Evolutionary conservation across 2,888 invertebrate genomes (phyloP).

Genomic region (Cotesia congregata): DNA sequence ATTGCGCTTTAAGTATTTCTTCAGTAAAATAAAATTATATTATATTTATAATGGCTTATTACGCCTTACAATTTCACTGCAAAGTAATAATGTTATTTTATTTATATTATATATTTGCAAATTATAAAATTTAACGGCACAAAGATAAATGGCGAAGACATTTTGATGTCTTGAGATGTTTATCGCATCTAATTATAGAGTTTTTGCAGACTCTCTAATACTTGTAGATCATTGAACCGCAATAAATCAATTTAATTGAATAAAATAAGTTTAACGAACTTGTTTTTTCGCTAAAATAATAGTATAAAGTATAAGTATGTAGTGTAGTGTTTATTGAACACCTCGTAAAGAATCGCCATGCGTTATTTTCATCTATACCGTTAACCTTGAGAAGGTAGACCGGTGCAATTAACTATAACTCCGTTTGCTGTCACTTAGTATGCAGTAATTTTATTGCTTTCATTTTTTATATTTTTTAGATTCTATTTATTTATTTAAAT

Average conservation of each 20-base stretch:
- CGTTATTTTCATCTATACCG: neutral
- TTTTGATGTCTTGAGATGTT: neutral
- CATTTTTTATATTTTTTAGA: neutral
- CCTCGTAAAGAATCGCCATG: neutral
- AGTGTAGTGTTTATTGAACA: neutral
- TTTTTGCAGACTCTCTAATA: neutral
- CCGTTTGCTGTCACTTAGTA: neutral
- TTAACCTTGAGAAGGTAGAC: neutral
- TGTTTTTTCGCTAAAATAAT: neutral
- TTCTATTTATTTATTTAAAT: neutral
- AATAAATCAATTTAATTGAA: slow-evolving; percentile 23
- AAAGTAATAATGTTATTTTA: neutral
- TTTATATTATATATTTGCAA: neutral
- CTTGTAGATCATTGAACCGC: slow-evolving; percentile 15
- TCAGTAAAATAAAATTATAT: too few species aligned
- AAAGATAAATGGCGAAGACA: neutral
- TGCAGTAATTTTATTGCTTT: neutral
- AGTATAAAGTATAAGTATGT: neutral
- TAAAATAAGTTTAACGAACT: slow-evolving; percentile 15
- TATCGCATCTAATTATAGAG: slow-evolving; percentile 23
- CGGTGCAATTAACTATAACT: neutral
- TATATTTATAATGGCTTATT: neutral
- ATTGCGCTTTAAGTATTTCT: too few species aligned
- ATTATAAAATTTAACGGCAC: neutral
- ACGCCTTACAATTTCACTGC: neutral